Base-by-base conservation (phyloP, 2,888 invertebrate genomes). In the Phyto melanocephala region DNA sequence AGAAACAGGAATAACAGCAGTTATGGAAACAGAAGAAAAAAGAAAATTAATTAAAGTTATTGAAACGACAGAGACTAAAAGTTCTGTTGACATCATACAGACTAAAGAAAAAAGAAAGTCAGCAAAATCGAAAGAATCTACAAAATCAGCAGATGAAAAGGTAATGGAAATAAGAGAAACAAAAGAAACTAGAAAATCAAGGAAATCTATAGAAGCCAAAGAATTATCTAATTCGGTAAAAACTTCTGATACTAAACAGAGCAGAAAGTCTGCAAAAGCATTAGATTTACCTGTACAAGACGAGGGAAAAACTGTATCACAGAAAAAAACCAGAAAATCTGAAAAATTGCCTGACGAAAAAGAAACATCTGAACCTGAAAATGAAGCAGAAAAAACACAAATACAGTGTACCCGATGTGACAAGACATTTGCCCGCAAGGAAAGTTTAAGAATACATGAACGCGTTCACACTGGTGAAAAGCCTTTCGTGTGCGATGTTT, bases 381-480 rank as follows among this genome's bases (percentile, higher is more conserved):
- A 11, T 10, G 50, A 20, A n/a, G 15, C n/a, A 35, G 11, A 2
- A 35, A 72, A 40, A 22, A 6, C 24, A 40, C 28, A 65, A 63
- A 11, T 42, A 13, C 85, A 85, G 22, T 90, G 90, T 37, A 78
- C 86, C 1, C 85, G 86, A 11, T 90, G 90, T 47, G 84, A 86
- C 15, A 90, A 90, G 28, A 88, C 87, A 6, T 90, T 90, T 52
- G 88, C 89, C 10, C 88, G 90, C n/a, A 87, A 87, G 81, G 85
- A 88, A 2, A 89, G 89, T 78, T 80, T 90, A 68, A 86, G 88
- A 67, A 90, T 88, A 1, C 90, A 90, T 45, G 82, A 87, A 37
- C 87, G 90, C 7, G 87, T 90, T 7, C 90, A 90, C 33, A 88
- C 90, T 13, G 90, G 89, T 8, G 90, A 90, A 79, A 88, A 89